A percentile compares a stretch with the other conserved stretches of the same genome.
These are phyloP conservation scores for Melieria omissa DNA, from an alignment of 2,888 invertebrate species.

Conservation along the genomic window DNA sequence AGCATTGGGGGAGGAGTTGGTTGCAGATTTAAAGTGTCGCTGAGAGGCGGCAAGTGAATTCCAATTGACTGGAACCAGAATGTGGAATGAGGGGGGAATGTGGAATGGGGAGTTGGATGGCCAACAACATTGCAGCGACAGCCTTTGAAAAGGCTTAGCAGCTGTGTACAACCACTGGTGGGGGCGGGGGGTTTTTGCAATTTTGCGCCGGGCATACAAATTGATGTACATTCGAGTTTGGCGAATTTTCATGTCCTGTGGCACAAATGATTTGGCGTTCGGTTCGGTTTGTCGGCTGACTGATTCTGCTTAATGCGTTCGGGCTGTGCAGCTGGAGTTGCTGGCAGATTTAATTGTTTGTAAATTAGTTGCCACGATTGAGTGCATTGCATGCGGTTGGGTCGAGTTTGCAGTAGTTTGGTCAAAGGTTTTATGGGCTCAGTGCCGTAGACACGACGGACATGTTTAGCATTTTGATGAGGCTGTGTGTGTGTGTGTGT, in stretches of 20 bases:
- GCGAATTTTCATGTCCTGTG: no score
- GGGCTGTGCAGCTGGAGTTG: background rate
- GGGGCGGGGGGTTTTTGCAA: background rate
- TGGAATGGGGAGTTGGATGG: no score
- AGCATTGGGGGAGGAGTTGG: background rate
- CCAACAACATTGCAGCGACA: no score
- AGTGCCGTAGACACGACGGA: background rate
- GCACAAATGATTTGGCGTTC: no score
- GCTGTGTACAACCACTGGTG: no score
- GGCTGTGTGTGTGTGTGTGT: background rate
- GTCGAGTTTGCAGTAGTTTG: no score
- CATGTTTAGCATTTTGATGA: background rate
- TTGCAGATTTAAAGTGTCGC: slow-evolving; percentile 21
- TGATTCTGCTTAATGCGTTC: slow-evolving; percentile 11
- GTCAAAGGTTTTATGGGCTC: no score
- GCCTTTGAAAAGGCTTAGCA: no score
- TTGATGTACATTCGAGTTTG: background rate
- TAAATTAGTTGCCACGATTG: slow-evolving; percentile 34
- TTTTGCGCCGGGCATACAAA: slow-evolving; percentile 9
- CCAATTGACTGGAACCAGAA: no score
- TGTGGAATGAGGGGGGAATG: no score
- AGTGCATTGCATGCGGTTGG: background rate
- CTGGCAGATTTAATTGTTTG: slow-evolving; percentile 37
- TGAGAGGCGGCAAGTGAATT: background rate
- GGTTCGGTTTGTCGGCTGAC: slow-evolving; percentile 21